A percentile compares a stretch with the other conserved stretches of the same genome.
Conservation (phyloP, 2,797 vertebrate species). For the Epinephelus malabaricus region DNA sequence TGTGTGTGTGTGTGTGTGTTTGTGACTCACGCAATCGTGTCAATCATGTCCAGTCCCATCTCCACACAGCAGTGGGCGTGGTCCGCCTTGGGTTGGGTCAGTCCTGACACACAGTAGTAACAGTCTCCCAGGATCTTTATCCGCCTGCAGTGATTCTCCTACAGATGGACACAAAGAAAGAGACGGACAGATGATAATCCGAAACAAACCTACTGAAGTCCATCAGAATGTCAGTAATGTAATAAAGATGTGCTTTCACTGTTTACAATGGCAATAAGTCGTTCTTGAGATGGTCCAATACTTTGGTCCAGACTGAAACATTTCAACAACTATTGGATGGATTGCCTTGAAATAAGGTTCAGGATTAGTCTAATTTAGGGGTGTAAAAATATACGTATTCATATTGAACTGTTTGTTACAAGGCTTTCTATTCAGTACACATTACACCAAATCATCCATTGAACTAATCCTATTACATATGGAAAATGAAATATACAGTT, state of each 20-base stretch:
- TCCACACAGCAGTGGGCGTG: constrained; percentile 99
- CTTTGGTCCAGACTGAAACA: neutral
- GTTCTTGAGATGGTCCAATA: too few relatives aligned
- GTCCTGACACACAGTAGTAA: constrained; percentile 98
- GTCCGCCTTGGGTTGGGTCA: constrained; percentile 97
- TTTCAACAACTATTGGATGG: neutral
- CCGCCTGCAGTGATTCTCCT: constrained; percentile 99
- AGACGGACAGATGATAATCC: neutral
- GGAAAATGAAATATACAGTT: too few relatives aligned
- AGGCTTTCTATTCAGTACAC: too few relatives aligned
- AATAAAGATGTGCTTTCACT: neutral
- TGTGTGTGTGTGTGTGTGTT: neutral
- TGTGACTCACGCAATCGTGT: constrained; percentile 96
- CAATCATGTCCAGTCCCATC: constrained; percentile 99
- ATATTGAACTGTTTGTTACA: too few relatives aligned
- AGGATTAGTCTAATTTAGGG: neutral
- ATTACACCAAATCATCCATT: too few relatives aligned
- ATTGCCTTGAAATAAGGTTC: neutral
- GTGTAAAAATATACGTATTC: too few relatives aligned
- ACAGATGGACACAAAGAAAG: constrained; percentile 19
- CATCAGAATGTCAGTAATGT: too few relatives aligned
- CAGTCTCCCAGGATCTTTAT: constrained; percentile 99
- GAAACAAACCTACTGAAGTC: neutral
- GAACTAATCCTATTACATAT: too few relatives aligned
- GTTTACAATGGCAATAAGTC: neutral